Base-by-base conservation (phyloP, 2,888 invertebrate genomes). In the Stictocephala bisonia region DNA sequence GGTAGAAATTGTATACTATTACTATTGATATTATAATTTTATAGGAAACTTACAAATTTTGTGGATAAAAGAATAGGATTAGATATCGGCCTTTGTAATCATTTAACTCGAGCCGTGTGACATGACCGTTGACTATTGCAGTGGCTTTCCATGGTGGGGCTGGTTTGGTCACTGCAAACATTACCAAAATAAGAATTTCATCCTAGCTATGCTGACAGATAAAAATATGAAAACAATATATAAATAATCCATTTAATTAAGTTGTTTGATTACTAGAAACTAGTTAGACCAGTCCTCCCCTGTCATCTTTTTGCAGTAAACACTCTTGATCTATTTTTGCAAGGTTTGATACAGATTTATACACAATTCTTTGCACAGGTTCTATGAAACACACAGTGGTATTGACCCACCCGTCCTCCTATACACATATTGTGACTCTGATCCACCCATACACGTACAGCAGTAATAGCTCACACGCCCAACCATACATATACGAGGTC, bases 11-110 rank as follows among this genome's bases (percentile, higher is more conserved):
- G n/a, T n/a, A n/a, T n/a, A n/a, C n/a, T n/a, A n/a, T n/a, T n/a
- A n/a, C n/a, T n/a, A n/a, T n/a, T n/a, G n/a, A n/a, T n/a, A n/a
- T n/a, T n/a, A n/a, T n/a, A n/a, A n/a, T n/a, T n/a, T n/a, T n/a
- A n/a, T n/a, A n/a, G n/a, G n/a, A 7, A 58, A 79, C 80, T 80
- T 78, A 81, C 81, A 80, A 80, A 72, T 81, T 79, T 76, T 80
- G 80, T 27, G 80, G 79, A 40, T 80, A 81, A 72, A 81, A 81
- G 71, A 81, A 78, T 20, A 81, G 56, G 11, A 81, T 78, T 7
- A 81, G 76, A 74, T 80, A 80, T 67, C 79, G 74, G 4, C 80
- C 80, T 72, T 74, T 77, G 72, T 80, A 81, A 60, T 80, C 81
- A 70, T 75, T 79, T 3, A 81, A 72, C 76, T 80, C 79, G 56